Evolutionary conservation across 2,113 vertebrate genomes (phyloP).

Genomic region (Sylvicapra grimmia): DNA sequence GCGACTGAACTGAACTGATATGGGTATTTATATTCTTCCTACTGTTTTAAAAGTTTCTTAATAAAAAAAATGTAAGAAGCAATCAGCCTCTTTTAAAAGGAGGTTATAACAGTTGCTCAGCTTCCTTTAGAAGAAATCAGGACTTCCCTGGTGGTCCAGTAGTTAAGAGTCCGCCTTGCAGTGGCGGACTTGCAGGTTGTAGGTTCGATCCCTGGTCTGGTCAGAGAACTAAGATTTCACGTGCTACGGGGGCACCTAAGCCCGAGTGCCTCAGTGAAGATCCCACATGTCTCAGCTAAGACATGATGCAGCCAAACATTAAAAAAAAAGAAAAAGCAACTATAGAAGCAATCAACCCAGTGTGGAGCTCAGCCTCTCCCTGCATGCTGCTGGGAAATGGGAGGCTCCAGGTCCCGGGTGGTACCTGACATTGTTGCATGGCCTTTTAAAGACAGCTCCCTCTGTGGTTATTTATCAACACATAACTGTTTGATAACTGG

Average conservation of each 20-base stretch:
- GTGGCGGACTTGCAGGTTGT: background rate
- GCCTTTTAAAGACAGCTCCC: background rate
- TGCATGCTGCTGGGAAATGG: background rate
- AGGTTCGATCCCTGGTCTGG: background rate
- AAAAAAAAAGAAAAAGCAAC: background rate
- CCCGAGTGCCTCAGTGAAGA: background rate
- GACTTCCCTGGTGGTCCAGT: background rate
- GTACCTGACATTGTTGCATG: background rate
- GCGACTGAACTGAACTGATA: too few species aligned
- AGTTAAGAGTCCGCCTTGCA: background rate
- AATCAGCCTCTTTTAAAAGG: background rate
- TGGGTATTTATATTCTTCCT: background rate
- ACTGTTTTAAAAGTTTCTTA: background rate
- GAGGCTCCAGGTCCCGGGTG: too few species aligned
- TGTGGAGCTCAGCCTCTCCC: background rate
- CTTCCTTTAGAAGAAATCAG: background rate
- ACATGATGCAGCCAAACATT: background rate
- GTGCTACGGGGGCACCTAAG: background rate
- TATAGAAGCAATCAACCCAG: background rate
- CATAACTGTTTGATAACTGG: background rate
- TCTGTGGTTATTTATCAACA: background rate
- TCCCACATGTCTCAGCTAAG: background rate
- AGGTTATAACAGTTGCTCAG: background rate
- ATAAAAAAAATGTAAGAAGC: background rate
- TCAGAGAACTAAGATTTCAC: background rate